Evolutionary conservation across 2,113 vertebrate species (phyloP).

Genomic region (Anolis carolinensis): DNA sequence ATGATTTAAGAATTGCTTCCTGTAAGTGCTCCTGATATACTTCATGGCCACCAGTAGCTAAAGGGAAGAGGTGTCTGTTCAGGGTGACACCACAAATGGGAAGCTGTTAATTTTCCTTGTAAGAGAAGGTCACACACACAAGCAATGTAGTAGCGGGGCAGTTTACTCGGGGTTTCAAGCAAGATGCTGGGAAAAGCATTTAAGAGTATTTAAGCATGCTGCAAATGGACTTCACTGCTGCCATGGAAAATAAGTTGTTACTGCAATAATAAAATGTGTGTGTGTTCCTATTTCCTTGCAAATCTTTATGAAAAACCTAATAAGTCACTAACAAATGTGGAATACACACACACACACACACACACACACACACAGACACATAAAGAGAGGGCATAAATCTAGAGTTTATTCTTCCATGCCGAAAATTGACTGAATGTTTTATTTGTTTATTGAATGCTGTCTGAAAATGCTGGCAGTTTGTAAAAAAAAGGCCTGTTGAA

Average conservation of each 20-base stretch:
- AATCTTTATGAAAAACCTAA: neutral
- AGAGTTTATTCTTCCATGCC: neutral
- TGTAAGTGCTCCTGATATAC: neutral
- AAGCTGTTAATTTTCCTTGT: conserved; percentile 16
- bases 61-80: neutral
- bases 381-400: neutral
- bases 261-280: neutral
- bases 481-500: neutral
- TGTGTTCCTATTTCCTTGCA: neutral
- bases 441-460: neutral
- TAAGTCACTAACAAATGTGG: neutral
- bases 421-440: neutral
- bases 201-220: too few relatives aligned
- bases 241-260: neutral
- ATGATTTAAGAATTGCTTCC: conserved; percentile 23
- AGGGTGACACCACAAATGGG: neutral
- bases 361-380: neutral
- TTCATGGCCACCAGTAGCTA: neutral
- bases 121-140: neutral
- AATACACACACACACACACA: neutral
- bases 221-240: neutral
- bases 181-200: neutral
- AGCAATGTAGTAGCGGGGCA: neutral
- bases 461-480: neutral
- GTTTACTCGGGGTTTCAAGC: neutral